Conservation (phyloP, 2,113 vertebrate genomes). For the Neofelis nebulosa region DNA sequence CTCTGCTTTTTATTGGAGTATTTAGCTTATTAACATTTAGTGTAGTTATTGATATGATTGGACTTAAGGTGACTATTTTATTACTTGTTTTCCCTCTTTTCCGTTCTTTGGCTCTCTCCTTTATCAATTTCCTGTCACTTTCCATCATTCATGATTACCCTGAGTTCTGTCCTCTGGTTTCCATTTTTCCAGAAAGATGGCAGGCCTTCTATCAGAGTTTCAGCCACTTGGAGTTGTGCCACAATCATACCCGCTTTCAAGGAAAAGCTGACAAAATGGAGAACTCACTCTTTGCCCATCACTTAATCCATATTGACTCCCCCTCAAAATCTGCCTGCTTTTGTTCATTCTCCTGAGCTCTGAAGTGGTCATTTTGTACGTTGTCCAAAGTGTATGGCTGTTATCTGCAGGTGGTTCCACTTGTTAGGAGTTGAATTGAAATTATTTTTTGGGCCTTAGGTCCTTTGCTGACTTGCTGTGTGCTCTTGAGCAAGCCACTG, state of each 20-base stretch:
- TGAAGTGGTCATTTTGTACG: not conserved
- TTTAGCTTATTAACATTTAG: not conserved
- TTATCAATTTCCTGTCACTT: not conserved
- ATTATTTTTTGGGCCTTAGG: not conserved
- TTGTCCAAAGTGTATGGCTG: not conserved
- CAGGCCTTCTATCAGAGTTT: not conserved
- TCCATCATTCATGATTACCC: not conserved
- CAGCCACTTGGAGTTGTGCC: not conserved
- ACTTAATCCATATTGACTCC: not conserved
- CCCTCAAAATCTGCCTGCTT: not conserved
- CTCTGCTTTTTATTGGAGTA: not conserved
- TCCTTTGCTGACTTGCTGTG: not conserved
- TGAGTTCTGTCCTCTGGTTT: not conserved
- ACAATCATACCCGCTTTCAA: not conserved
- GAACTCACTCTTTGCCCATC: not conserved
- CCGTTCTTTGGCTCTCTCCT: not conserved
- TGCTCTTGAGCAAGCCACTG: not conserved
- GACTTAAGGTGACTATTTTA: not conserved
- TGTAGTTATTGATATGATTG: not conserved
- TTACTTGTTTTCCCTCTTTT: too few species aligned
- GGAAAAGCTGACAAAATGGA: not conserved
- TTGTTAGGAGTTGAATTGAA: not conserved
- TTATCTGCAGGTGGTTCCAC: not conserved
- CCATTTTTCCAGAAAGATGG: not conserved
- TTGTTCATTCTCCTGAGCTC: not conserved